phyloP scores from a whole-genome alignment of 2,888 invertebrate species.

The Tenthredo scrophulariae region DNA sequence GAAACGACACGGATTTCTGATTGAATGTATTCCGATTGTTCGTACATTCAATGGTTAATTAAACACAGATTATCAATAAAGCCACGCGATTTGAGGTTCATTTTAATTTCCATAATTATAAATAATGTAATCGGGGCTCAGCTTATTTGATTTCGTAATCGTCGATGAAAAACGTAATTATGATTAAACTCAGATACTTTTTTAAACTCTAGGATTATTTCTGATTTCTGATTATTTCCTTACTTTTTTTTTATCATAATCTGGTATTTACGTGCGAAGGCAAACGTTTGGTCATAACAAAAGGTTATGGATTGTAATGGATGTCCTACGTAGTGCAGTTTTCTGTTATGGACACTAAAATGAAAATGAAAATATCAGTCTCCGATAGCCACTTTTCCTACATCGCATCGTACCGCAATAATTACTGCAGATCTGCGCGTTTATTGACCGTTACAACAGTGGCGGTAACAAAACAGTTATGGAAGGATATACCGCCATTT shows the following conservation, averaged over 20 bases:
- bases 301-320: constrained; percentile 14
- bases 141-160: too few relatives aligned
- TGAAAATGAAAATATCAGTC: constrained; percentile 26
- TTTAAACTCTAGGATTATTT: neutral
- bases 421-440: constrained; percentile 10
- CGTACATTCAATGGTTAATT: neutral
- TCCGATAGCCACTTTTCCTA: constrained; percentile 10
- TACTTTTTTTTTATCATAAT: too few relatives aligned
- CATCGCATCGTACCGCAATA: neutral
- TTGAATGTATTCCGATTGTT: neutral
- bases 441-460: neutral
- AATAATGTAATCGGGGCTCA: neutral
- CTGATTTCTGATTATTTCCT: neutral
- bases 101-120: neutral
- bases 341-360: constrained; percentile 14
- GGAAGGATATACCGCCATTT: neutral
- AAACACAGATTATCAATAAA: neutral
- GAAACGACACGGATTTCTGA: neutral
- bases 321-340: neutral
- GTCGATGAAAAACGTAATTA: too few relatives aligned
- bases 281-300: constrained; percentile 1
- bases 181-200: too few relatives aligned
- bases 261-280: neutral
- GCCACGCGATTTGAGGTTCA: neutral
- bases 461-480: constrained; percentile 1